These are phyloP conservation scores for Lamprotornis superbus DNA, from an alignment of 2,113 vertebrate genomes.

Conservation along the genomic window DNA sequence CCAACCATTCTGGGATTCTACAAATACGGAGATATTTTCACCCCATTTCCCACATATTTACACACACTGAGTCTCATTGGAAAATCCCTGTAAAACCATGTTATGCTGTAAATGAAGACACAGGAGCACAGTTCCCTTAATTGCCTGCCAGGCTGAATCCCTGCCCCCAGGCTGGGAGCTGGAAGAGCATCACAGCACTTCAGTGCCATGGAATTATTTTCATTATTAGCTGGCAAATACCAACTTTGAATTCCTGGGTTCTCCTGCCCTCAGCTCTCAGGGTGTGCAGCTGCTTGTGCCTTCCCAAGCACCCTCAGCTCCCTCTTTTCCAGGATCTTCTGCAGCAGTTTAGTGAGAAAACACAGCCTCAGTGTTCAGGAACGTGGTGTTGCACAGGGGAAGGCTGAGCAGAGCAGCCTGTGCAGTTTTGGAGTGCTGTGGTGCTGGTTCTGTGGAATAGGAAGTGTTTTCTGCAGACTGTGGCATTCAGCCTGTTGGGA, in stretches of 20 bases:
- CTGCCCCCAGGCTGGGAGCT: background rate
- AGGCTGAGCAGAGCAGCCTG: rapidly evolving
- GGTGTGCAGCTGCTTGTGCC: background rate
- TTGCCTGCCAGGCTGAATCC: background rate
- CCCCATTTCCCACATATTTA: background rate
- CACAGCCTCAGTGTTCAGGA: background rate
- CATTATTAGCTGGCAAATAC: background rate
- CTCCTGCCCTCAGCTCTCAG: background rate
- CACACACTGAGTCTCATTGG: rapidly evolving
- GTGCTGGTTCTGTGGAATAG: background rate
- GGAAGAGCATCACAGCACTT: background rate
- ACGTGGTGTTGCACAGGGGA: rapidly evolving
- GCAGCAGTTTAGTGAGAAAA: background rate
- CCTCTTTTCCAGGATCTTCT: background rate
- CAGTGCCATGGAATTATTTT: background rate
- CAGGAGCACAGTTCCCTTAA: background rate
- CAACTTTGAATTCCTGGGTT: background rate
- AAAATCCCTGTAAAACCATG: background rate
- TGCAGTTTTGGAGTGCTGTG: background rate
- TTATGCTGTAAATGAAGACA: rapidly evolving
- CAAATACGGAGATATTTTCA: background rate
- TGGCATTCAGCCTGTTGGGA: background rate
- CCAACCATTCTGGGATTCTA: background rate
- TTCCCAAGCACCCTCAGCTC: background rate
- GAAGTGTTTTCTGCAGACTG: conserved; percentile 48